These are phyloP conservation scores for Nycticebus coucang DNA, from an alignment of 2,113 vertebrate species.

Conservation along the genomic window DNA sequence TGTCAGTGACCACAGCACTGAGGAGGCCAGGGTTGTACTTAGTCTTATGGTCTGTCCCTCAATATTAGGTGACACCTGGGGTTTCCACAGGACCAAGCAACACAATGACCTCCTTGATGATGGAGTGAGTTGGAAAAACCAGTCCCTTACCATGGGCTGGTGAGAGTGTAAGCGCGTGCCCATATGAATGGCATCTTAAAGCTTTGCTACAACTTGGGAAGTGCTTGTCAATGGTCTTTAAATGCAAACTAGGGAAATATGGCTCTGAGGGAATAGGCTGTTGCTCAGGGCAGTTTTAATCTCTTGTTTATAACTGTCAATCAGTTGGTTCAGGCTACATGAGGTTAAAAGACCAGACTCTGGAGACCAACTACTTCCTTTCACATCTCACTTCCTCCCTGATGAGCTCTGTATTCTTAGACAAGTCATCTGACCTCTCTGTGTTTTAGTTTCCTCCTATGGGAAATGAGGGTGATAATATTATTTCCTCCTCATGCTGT, in stretches of 20 bases:
- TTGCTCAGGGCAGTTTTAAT: neutral
- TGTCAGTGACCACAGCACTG: neutral
- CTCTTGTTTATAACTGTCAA: neutral
- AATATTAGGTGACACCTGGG: neutral
- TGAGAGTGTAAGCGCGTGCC: neutral
- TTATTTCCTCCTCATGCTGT: neutral
- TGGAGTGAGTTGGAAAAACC: neutral
- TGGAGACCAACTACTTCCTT: neutral
- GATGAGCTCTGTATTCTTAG: neutral
- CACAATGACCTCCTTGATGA: neutral
- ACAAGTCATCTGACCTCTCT: neutral
- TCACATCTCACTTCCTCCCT: neutral
- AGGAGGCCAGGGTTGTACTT: neutral
- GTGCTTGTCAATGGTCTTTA: neutral
- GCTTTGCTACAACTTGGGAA: neutral
- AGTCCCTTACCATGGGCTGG: neutral
- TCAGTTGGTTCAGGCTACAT: neutral
- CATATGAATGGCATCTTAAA: neutral
- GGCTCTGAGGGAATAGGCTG: neutral
- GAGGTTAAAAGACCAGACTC: neutral
- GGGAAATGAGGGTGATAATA: neutral
- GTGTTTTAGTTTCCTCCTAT: neutral
- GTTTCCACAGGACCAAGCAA: neutral
- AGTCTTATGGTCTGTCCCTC: neutral
- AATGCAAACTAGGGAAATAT: neutral